Evolutionary conservation across 1,140 invertebrate species (phyloP).

Genomic region (Stenopsyche tienmushanensis): DNA sequence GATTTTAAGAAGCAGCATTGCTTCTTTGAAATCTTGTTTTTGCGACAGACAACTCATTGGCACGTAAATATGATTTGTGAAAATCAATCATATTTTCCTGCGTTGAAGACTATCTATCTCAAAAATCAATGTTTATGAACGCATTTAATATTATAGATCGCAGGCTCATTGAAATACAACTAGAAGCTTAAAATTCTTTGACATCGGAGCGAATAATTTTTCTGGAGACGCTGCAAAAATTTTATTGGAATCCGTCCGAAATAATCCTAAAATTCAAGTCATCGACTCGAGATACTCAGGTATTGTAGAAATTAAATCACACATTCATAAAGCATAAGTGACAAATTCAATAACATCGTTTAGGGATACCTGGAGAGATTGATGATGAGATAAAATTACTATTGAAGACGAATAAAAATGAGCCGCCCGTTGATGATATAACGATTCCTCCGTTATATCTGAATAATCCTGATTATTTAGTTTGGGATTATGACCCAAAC

Average conservation of each 20-base stretch:
- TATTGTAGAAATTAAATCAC: too few species aligned
- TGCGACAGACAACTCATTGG: too few species aligned
- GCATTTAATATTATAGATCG: not conserved
- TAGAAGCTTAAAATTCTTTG: not conserved
- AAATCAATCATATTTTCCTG: too few species aligned
- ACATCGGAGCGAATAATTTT: not conserved
- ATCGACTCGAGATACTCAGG: not conserved
- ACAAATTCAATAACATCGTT: too few species aligned
- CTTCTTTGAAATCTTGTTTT: too few species aligned
- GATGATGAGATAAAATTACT: slow-evolving; percentile 27
- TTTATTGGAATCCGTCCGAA: not conserved
- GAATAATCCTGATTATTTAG: slow-evolving; percentile 52
- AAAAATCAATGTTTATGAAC: too few species aligned
- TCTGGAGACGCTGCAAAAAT: not conserved
- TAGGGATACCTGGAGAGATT: too few species aligned
- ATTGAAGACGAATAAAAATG: slow-evolving; percentile 47
- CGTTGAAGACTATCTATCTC: too few species aligned
- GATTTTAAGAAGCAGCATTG: too few species aligned
- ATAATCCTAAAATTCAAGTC: not conserved
- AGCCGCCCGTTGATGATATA: slow-evolving; percentile 45
- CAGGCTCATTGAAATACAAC: slow-evolving; percentile 37
- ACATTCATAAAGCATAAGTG: too few species aligned
- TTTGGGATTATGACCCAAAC: slow-evolving; percentile 55
- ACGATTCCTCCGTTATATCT: slow-evolving; percentile 52
- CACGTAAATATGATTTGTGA: too few species aligned